These are phyloP conservation scores for Pomatostomus ruficeps DNA, from an alignment of 2,113 vertebrate species.

Conservation along the genomic window DNA sequence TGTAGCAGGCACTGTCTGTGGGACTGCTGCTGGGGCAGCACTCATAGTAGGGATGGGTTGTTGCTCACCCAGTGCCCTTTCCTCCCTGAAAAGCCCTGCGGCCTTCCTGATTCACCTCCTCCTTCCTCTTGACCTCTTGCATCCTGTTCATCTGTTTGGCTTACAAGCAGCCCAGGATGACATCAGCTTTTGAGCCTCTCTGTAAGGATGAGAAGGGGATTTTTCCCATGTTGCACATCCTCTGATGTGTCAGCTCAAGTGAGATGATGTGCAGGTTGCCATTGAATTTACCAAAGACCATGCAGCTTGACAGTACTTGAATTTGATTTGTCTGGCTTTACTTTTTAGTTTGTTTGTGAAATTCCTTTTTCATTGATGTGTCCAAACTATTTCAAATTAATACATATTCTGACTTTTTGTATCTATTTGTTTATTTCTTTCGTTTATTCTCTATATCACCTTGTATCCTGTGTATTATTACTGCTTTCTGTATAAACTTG, in stretches of 20 bases:
- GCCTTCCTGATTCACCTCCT: background rate
- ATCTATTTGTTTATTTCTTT: background rate
- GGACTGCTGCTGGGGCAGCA: background rate
- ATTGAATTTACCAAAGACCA: background rate
- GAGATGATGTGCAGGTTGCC: background rate
- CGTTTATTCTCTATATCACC: background rate
- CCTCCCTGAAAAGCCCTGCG: background rate
- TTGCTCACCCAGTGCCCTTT: background rate
- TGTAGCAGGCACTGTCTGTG: rapidly evolving
- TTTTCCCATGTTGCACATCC: background rate
- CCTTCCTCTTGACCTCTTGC: background rate
- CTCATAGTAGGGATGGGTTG: rapidly evolving
- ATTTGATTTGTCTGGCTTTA: background rate
- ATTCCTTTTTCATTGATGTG: background rate
- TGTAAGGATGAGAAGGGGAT: background rate
- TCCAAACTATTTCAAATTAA: background rate
- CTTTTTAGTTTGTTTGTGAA: background rate
- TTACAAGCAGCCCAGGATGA: background rate
- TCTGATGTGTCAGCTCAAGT: background rate
- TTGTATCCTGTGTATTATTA: background rate
- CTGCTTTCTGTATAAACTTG: background rate
- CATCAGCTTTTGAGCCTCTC: background rate
- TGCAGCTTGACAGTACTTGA: background rate
- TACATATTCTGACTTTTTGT: background rate
- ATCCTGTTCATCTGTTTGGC: background rate